phyloP scores from a whole-genome alignment of 2,113 vertebrate genomes.

The Mohoua ochrocephala region DNA sequence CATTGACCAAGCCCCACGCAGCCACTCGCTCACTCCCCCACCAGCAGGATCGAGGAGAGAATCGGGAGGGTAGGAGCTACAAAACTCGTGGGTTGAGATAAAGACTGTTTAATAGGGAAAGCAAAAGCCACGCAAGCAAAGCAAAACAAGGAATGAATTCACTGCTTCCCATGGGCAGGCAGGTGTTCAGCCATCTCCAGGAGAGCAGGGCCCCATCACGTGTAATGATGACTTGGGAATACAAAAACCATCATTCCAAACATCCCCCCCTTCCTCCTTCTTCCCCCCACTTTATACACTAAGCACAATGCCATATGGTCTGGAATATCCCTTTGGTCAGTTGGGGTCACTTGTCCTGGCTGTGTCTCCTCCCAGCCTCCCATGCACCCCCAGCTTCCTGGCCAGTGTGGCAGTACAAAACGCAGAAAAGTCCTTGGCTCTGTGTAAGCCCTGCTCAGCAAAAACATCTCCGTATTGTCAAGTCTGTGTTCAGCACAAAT shows the following conservation, averaged over 20 bases:
- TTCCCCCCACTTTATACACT: not conserved
- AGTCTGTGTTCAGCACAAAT: not conserved
- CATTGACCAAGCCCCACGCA: accelerated
- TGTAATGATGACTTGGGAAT: not conserved
- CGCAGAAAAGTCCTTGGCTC: not conserved
- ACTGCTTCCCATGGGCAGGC: not conserved
- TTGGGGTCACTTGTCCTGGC: not conserved
- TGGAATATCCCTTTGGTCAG: not conserved
- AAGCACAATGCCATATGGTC: not conserved
- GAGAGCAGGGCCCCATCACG: not conserved
- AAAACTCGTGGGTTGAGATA: not conserved
- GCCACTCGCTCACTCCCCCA: accelerated
- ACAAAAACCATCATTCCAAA: not conserved
- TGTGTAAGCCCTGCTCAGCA: not conserved
- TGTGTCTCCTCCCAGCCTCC: not conserved
- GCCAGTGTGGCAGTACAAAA: not conserved
- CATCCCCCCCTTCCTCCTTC: not conserved
- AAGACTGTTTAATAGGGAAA: not conserved
- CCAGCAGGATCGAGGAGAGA: not conserved
- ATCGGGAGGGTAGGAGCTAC: not conserved
- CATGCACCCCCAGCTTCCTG: not conserved
- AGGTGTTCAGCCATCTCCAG: not conserved
- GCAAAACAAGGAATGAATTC: not conserved
- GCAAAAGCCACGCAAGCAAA: not conserved
- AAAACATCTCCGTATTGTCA: not conserved